Evolutionary conservation across 2,113 vertebrate species (phyloP).

Genomic region (Tachuris rubrigastra): DNA sequence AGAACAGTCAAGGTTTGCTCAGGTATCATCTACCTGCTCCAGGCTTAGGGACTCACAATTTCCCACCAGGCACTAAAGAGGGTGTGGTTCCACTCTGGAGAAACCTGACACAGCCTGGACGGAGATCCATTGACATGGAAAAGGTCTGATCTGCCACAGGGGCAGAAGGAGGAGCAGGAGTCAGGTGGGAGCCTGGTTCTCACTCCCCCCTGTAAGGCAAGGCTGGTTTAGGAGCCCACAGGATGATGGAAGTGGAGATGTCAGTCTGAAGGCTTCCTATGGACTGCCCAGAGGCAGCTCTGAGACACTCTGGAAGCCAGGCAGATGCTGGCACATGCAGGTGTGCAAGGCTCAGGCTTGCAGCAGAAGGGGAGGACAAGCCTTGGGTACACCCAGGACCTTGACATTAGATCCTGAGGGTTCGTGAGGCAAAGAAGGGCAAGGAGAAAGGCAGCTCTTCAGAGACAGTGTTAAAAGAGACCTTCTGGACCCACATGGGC

Average conservation of each 20-base stretch:
- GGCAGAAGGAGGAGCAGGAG: neutral
- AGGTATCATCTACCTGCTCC: neutral
- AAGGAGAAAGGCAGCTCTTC: neutral
- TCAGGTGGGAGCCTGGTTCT: neutral
- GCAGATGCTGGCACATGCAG: neutral
- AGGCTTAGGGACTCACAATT: neutral
- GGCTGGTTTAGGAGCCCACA: neutral
- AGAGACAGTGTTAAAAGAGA: neutral
- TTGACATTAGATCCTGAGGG: neutral
- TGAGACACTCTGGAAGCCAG: neutral
- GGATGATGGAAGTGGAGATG: neutral
- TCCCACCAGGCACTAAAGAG: neutral
- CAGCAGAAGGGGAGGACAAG: neutral
- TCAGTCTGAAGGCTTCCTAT: neutral
- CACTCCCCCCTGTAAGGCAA: neutral
- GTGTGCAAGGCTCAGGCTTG: neutral
- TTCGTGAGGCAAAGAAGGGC: fast-evolving
- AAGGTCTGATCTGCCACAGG: neutral
- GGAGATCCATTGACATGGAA: neutral
- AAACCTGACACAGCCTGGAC: neutral
- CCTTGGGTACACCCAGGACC: neutral
- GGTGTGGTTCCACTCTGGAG: neutral
- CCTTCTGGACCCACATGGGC: neutral
- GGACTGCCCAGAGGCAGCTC: neutral
- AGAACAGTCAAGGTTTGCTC: neutral